A percentile compares a stretch with the other conserved stretches of the same genome.
Evolutionary conservation across 2,797 vertebrate genomes (phyloP).

Genomic region (Phyllotis vaccarum): DNA sequence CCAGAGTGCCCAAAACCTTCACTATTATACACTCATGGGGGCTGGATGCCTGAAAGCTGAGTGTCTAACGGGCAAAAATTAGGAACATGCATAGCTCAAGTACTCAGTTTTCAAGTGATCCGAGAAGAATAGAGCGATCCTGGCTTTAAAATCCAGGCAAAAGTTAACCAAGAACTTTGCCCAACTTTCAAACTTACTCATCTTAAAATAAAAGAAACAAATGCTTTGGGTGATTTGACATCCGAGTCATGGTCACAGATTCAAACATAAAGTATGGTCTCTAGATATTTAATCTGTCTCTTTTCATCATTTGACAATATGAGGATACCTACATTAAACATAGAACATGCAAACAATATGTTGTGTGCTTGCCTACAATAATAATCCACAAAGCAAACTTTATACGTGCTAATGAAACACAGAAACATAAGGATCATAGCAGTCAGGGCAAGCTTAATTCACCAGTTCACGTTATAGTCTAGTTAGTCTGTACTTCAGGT

Average conservation of each 20-base stretch:
- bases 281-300: not conserved
- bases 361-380: not conserved
- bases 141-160: conserved; percentile 8
- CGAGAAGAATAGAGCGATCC: not conserved
- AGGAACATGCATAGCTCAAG: not conserved
- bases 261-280: conserved; percentile 30
- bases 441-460: not conserved
- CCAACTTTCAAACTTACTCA: not conserved
- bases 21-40: not conserved
- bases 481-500: not conserved
- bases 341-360: not conserved
- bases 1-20: not conserved
- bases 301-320: not conserved
- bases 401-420: not conserved
- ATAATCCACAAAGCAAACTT: not conserved
- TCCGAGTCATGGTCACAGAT: not conserved
- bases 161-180: not conserved
- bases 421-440: not conserved
- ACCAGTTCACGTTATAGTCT: not conserved
- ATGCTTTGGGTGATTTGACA: not conserved
- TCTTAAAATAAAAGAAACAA: conserved; percentile 45
- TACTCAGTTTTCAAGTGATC: not conserved
- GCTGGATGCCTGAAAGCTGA: not conserved
- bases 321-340: not conserved
- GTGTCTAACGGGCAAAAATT: not conserved